Evolutionary conservation across 2,888 invertebrate species (phyloP).

Genomic region (Aleiodes leptofemur): DNA sequence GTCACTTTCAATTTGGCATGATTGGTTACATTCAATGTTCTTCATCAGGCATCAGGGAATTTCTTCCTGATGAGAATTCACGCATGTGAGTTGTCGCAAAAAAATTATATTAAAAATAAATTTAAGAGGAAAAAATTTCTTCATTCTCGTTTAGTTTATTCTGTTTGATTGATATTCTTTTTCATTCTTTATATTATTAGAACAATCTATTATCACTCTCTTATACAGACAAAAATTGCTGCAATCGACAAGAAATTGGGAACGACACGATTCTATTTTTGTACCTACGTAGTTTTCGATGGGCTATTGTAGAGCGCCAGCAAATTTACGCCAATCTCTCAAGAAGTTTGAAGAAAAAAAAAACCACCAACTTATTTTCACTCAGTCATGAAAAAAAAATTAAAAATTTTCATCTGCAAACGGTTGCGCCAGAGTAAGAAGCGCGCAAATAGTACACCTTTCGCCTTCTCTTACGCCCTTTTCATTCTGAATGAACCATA

Average conservation of each 20-base stretch:
- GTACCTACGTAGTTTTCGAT: conserved; percentile 43
- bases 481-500: neutral
- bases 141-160: too few relatives aligned
- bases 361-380: neutral
- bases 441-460: too few relatives aligned
- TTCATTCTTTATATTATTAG: conserved; percentile 18
- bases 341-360: conserved; percentile 7
- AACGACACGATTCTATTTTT: conserved; percentile 60
- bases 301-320: conserved; percentile 33
- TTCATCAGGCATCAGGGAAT: conserved; percentile 10
- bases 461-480: too few relatives aligned
- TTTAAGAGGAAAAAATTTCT: too few relatives aligned
- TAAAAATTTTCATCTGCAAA: too few relatives aligned
- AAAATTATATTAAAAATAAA: too few relatives aligned
- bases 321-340: conserved; percentile 36
- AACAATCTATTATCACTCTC: conserved; percentile 45
- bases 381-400: neutral
- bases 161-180: too few relatives aligned
- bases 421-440: too few relatives aligned
- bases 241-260: conserved; percentile 58
- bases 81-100: neutral
- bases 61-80: neutral
- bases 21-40: conserved; percentile 45
- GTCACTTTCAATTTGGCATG: conserved; percentile 48
- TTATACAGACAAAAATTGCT: conserved; percentile 52